Evolutionary conservation across 2,113 vertebrate genomes (phyloP), one percentile per base, ranked within the genome.

Genomic region (Halichoeres trimaculatus): DNA sequence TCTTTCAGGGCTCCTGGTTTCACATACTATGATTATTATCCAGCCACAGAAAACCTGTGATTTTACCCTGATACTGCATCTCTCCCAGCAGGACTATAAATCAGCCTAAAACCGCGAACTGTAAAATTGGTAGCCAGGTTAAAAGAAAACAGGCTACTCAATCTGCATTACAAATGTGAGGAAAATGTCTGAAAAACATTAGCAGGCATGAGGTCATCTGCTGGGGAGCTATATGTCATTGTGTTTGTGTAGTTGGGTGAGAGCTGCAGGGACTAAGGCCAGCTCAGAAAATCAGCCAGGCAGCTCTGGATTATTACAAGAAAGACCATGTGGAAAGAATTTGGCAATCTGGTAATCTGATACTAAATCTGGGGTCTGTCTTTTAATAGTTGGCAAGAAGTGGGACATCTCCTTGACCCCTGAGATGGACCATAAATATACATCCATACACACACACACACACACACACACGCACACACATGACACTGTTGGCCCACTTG

Each of bases 361-460:
- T 51, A 40, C 78, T 24, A 40, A 84, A 89, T 84, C 59, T 73
- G 75, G 59, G 82, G 84, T 90, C 81, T 81, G 43, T n/a, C 50
- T 86, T 85, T 82, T 75, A 85, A 88, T 84, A 82, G 77, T 53
- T 26, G 26, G 47, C 26, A 60, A 78, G 79, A 66, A 66, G 71
- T 66, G 38, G 55, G 80, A 76, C 80, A 83, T 89, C 82, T 89
- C 87, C 80, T 62, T 82, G 87, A 89, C 82, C 87, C 54, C 59
- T 36, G 57, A 85, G 60, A 82, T 66, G 47, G 68, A 54, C 64
- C 45, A 34, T 75, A 89, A 81, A 87, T 78, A 85, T 54, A 70
- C 73, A 38, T 73, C 7, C 12, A 34, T 45, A 50, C 20, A 22
- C 69, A 48, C 24, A 35, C 59, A 47, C 48, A 41, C 57, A 57